Evolutionary conservation across 2,797 vertebrate genomes (phyloP).

Genomic region (Oryzias dopingdopingensis): DNA sequence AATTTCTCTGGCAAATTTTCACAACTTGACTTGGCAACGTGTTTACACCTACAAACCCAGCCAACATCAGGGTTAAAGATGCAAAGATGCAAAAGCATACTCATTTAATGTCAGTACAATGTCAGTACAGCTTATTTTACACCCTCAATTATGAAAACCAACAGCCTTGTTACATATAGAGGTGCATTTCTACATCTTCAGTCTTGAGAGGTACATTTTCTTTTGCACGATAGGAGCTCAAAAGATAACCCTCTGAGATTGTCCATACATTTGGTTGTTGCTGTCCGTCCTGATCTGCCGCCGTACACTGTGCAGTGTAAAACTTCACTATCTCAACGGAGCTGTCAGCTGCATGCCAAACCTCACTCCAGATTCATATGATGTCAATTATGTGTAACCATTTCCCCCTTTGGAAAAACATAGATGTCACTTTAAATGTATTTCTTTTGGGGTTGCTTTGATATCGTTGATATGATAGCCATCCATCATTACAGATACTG

Average conservation of each 20-base stretch:
- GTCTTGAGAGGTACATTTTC: not conserved
- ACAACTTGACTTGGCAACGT: slow-evolving; percentile 68
- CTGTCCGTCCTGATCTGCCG: slow-evolving; percentile 30
- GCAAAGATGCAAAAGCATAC: slow-evolving; percentile 57
- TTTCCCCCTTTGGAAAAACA: slow-evolving; percentile 53
- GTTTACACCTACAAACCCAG: slow-evolving; percentile 48
- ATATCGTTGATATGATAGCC: slow-evolving; percentile 64
- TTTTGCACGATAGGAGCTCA: not conserved
- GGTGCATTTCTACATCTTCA: not conserved
- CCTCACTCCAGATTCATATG: slow-evolving; percentile 52
- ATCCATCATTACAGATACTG: slow-evolving; percentile 66
- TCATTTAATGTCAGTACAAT: slow-evolving; percentile 39
- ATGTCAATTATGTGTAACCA: slow-evolving; percentile 65
- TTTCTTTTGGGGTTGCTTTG: slow-evolving; percentile 59
- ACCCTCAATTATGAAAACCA: not conserved
- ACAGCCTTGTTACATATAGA: not conserved
- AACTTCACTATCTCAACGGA: slow-evolving; percentile 46
- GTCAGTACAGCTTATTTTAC: slow-evolving; percentile 33
- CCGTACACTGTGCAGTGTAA: slow-evolving; percentile 32
- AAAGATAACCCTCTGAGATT: slow-evolving; percentile 18
- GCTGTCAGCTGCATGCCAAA: slow-evolving; percentile 64
- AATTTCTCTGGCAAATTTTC: slow-evolving; percentile 76
- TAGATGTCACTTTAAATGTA: slow-evolving; percentile 63
- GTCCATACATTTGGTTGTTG: slow-evolving; percentile 22
- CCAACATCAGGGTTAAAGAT: slow-evolving; percentile 73